phyloP scores from a whole-genome alignment of 2,113 vertebrate species.

The Macroglossus sobrinus region DNA sequence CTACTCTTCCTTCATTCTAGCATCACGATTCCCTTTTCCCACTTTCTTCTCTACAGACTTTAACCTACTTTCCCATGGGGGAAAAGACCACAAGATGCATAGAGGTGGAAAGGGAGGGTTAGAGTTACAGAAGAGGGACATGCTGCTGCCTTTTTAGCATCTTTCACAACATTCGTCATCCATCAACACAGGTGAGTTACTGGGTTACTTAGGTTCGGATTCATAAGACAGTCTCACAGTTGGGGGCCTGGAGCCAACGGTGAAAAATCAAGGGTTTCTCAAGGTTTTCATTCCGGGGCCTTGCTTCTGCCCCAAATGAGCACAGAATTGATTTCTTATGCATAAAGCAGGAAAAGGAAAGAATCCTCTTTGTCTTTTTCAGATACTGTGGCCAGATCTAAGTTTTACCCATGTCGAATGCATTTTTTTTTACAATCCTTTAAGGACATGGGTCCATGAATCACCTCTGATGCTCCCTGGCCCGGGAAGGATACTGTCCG shows the following conservation, averaged over 20 bases:
- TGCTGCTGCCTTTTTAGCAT: neutral
- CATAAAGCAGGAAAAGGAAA: neutral
- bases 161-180: neutral
- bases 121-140: neutral
- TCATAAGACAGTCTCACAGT: neutral
- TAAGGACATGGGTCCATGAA: neutral
- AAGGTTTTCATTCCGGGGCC: neutral
- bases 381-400: neutral
- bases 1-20: neutral
- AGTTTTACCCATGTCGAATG: neutral
- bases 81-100: neutral
- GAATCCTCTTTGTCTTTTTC: neutral
- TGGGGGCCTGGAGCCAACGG: neutral
- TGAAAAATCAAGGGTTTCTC: neutral
- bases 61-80: neutral
- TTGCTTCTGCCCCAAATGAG: neutral
- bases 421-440: slow-evolving; percentile 18
- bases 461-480: neutral
- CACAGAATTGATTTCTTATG: neutral
- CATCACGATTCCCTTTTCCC: neutral
- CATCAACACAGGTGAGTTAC: neutral
- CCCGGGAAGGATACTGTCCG: neutral
- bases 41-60: neutral
- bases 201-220: neutral
- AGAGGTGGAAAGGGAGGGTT: neutral